These are phyloP conservation scores for Drosophila pullipes DNA, from an alignment of 2,888 invertebrate species.

Conservation along the genomic window DNA sequence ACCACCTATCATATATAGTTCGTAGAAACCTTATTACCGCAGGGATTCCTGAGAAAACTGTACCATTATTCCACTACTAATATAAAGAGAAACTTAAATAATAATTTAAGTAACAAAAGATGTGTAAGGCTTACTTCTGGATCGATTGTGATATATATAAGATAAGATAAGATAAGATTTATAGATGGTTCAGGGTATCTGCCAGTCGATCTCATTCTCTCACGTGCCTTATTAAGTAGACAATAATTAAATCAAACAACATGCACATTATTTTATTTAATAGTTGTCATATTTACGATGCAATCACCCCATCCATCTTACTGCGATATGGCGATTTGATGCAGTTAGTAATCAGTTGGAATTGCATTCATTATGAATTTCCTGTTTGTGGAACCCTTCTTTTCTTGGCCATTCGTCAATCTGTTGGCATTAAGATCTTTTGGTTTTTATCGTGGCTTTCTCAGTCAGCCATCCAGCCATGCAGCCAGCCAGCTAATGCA, in stretches of 20 bases:
- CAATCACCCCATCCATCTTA: not conserved
- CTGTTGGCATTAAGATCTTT: constrained; percentile 37
- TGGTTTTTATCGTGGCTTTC: not conserved
- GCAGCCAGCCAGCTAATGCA: constrained; percentile 10
- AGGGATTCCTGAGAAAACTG: no score
- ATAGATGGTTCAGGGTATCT: not conserved
- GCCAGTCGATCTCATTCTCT: not conserved
- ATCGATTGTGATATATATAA: not conserved
- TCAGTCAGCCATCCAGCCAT: constrained; percentile 5
- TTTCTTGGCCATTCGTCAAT: constrained; percentile 28
- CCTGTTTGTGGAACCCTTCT: constrained; percentile 19
- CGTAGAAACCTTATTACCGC: not conserved
- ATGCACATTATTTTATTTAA: not conserved
- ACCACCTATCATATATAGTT: not conserved
- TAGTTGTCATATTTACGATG: not conserved
- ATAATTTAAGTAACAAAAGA: not conserved
- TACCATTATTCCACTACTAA: not conserved
- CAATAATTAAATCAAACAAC: not conserved
- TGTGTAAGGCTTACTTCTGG: no score
- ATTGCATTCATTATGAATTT: constrained; percentile 28
- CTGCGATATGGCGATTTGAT: not conserved
- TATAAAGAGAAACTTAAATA: not conserved
- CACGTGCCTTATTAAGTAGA: not conserved
- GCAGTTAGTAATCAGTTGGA: constrained; percentile 13
- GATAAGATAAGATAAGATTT: not conserved